Conservation (phyloP, 2,888 invertebrate species). For the Drosophila paranaensis region DNA sequence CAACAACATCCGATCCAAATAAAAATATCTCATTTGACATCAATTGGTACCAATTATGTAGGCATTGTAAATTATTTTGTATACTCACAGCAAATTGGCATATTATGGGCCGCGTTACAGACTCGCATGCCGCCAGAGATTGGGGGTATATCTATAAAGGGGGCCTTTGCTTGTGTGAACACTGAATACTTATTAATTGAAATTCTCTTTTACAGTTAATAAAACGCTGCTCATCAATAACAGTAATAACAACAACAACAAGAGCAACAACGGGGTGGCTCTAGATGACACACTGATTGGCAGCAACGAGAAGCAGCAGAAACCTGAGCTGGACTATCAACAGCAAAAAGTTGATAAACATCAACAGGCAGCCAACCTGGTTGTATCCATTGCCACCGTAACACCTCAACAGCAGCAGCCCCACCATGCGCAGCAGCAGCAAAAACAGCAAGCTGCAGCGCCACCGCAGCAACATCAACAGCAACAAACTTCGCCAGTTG, state of each 20-base stretch:
- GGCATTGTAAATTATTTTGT: conserved; percentile 67
- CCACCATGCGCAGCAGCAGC: conserved; percentile 83
- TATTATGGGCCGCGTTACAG: conserved; percentile 9
- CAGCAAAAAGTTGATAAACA: conserved; percentile 52
- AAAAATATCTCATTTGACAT: conserved; percentile 64
- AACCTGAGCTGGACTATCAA: conserved; percentile 55
- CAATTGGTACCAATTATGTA: conserved; percentile 75
- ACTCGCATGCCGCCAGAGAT: not conserved
- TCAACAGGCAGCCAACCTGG: conserved; percentile 38
- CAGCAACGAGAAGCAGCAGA: conserved; percentile 61
- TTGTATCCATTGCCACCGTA: conserved; percentile 52
- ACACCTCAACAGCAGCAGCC: conserved; percentile 84
- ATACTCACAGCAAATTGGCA: conserved; percentile 49
- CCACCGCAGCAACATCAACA: conserved; percentile 40
- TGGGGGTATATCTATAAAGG: not conserved
- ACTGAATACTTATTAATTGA: conserved; percentile 16
- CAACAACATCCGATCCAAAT: conserved; percentile 34
- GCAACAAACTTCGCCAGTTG: conserved; percentile 22
- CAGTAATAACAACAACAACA: conserved; percentile 42
- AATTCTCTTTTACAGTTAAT: conserved; percentile 57
- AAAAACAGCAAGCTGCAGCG: conserved; percentile 62
- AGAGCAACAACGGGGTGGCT: conserved; percentile 32
- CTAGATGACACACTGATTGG: conserved; percentile 58
- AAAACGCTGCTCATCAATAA: conserved; percentile 55
- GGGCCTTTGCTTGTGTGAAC: not conserved